Conservation (phyloP, 2,888 invertebrate genomes). For the Kryphioiulus occultus region DNA sequence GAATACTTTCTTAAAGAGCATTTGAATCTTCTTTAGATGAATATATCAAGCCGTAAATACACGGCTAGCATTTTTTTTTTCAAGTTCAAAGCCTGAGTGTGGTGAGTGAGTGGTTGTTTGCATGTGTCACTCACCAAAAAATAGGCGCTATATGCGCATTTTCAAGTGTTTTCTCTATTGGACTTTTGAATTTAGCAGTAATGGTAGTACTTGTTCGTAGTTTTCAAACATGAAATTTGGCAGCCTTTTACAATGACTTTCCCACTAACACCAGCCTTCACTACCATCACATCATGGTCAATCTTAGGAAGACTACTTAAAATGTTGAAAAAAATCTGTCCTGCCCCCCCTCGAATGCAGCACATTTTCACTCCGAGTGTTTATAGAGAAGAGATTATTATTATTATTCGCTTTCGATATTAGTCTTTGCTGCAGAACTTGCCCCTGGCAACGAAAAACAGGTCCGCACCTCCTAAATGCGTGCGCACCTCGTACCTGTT, state of each 20-base stretch:
- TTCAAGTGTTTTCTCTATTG: slow-evolving; percentile 31
- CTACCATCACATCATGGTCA: background rate
- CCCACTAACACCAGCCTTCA: background rate
- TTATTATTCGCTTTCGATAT: slow-evolving; percentile 28
- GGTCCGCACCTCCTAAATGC: background rate
- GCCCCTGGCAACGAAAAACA: background rate
- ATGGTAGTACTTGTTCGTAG: slow-evolving; percentile 30
- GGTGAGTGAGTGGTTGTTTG: slow-evolving; percentile 11
- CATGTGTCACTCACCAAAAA: slow-evolving; percentile 31
- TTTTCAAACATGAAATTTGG: slow-evolving; percentile 25
- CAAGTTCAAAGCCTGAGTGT: slow-evolving; percentile 8
- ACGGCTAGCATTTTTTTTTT: background rate
- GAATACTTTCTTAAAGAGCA: slow-evolving; percentile 3
- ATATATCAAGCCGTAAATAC: background rate
- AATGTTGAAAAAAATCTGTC: slow-evolving; percentile 19
- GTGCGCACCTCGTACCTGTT: background rate
- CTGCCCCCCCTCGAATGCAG: background rate
- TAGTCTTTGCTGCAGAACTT: slow-evolving; percentile 10
- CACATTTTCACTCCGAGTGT: slow-evolving; percentile 27
- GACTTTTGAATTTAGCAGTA: slow-evolving; percentile 26
- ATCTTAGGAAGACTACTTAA: slow-evolving; percentile 13
- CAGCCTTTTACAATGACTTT: slow-evolving; percentile 3
- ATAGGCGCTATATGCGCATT: background rate
- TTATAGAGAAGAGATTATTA: slow-evolving; percentile 35
- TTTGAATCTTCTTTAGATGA: slow-evolving; percentile 10